Percentiles rank a stretch among this genome's conserved stretches.
Conservation (phyloP, 2,797 vertebrate species). For the Odontamblyopus lacepedii region DNA sequence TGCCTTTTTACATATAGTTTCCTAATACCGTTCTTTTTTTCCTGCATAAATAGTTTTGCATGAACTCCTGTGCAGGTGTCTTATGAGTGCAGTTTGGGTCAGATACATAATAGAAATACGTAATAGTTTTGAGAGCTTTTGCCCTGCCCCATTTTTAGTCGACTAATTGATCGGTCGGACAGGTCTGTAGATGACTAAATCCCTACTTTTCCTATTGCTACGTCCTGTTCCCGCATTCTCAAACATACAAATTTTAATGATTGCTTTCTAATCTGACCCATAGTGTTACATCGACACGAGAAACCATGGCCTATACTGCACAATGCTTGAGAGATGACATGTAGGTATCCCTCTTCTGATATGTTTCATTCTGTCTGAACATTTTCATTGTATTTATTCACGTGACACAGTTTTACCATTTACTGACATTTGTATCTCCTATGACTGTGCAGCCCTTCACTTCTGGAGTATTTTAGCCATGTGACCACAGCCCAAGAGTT, state of each 20-base stretch:
- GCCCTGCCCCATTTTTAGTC: too few relatives aligned
- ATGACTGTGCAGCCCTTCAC: constrained; percentile 74
- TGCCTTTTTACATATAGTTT: too few relatives aligned
- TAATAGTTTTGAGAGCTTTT: too few relatives aligned
- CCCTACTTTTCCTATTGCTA: neutral
- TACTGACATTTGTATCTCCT: neutral
- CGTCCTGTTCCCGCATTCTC: neutral
- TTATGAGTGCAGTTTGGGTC: too few relatives aligned
- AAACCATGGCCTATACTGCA: constrained; percentile 85
- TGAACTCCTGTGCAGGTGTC: too few relatives aligned
- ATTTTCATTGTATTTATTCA: neutral
- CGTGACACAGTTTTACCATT: neutral
- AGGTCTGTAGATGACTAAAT: too few relatives aligned
- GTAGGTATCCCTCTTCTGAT: constrained; percentile 73
- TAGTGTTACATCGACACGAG: constrained; percentile 86
- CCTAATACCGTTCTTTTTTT: too few relatives aligned
- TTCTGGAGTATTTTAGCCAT: constrained; percentile 88
- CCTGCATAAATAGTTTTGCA: too few relatives aligned
- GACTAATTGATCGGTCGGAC: too few relatives aligned
- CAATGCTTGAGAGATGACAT: constrained; percentile 86
- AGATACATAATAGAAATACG: too few relatives aligned
- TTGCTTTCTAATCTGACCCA: neutral
- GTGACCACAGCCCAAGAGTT: constrained; percentile 89
- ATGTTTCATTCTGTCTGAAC: neutral
- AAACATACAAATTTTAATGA: neutral